phyloP scores from a whole-genome alignment of 92 coral and sea anemone genomes.

The Metridium senile region DNA sequence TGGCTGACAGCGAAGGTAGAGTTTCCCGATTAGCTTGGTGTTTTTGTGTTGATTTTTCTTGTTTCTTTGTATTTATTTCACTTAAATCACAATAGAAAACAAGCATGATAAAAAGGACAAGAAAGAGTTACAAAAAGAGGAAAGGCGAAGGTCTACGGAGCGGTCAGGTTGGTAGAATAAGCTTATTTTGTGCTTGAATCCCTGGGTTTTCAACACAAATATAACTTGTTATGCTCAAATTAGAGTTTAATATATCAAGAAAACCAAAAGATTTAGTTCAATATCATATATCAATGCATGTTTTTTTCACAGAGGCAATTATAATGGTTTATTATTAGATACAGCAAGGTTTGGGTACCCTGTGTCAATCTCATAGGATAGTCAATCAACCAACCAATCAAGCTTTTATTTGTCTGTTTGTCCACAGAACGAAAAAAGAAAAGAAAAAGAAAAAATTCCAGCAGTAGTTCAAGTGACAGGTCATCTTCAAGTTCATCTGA shows the following conservation, averaged over 20 bases:
- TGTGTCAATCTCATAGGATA: no score
- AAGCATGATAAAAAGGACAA: not conserved
- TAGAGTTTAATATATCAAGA: no score
- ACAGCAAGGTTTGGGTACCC: not conserved
- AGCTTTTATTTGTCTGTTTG: not conserved
- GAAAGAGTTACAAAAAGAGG: not conserved
- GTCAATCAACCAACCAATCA: no score
- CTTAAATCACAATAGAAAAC: not conserved
- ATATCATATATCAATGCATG: no score
- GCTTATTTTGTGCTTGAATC: no score
- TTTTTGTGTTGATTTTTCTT: not conserved
- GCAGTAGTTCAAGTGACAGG: slow-evolving; percentile 54
- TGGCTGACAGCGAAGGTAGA: slow-evolving; percentile 48
- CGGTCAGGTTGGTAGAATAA: not conserved
- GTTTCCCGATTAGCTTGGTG: not conserved
- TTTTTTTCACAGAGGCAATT: no score
- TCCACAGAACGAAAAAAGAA: slow-evolving; percentile 28
- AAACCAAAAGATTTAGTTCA: no score
- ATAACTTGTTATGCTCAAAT: no score
- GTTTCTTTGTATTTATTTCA: not conserved
- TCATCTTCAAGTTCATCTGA: slow-evolving; percentile 35
- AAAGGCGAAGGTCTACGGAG: not conserved
- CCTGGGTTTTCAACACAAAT: not conserved
- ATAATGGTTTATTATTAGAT: not conserved
- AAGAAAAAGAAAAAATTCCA: slow-evolving; percentile 49